phyloP scores from a whole-genome alignment of 2,797 vertebrate genomes.

The Sebastes oblongus region DNA sequence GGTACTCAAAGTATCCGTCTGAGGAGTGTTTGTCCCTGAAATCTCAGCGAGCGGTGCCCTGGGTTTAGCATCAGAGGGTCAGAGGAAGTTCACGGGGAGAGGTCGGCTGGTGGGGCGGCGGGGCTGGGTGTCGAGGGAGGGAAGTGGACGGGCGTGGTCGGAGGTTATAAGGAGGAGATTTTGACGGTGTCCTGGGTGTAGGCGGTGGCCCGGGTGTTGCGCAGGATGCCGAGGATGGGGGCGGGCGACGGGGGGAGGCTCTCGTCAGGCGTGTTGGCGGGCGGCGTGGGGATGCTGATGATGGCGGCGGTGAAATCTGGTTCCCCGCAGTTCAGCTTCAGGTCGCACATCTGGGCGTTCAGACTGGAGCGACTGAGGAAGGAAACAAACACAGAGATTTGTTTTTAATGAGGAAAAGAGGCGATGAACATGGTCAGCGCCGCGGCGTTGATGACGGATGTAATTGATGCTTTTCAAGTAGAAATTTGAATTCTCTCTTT shows the following conservation, averaged over 20 bases:
- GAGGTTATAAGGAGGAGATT: constrained; percentile 90
- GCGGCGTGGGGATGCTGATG: constrained; percentile 93
- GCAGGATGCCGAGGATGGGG: constrained; percentile 80
- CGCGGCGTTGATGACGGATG: too few species aligned
- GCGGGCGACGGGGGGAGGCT: constrained; percentile 86
- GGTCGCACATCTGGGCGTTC: constrained; percentile 85
- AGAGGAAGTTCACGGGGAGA: not conserved
- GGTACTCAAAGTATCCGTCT: not conserved
- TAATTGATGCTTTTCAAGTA: not conserved
- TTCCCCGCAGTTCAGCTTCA: constrained; percentile 90
- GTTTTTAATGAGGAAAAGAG: not conserved
- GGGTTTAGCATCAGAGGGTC: constrained; percentile 27
- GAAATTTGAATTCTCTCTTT: not conserved
- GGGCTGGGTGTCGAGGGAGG: not conserved
- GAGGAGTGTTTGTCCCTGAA: not conserved
- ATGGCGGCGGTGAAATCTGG: constrained; percentile 90
- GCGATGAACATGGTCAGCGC: not conserved
- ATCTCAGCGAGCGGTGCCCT: constrained; percentile 29
- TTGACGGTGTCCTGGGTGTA: constrained; percentile 87
- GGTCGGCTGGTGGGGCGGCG: constrained; percentile 4
- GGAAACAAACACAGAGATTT: not conserved
- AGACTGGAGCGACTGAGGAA: constrained; percentile 87
- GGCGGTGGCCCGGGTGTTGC: constrained; percentile 85
- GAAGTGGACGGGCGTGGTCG: constrained; percentile 1
- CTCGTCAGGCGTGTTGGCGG: constrained; percentile 90